Conservation (phyloP, 2,797 vertebrate genomes). For the Mormyrops attenuatus region DNA sequence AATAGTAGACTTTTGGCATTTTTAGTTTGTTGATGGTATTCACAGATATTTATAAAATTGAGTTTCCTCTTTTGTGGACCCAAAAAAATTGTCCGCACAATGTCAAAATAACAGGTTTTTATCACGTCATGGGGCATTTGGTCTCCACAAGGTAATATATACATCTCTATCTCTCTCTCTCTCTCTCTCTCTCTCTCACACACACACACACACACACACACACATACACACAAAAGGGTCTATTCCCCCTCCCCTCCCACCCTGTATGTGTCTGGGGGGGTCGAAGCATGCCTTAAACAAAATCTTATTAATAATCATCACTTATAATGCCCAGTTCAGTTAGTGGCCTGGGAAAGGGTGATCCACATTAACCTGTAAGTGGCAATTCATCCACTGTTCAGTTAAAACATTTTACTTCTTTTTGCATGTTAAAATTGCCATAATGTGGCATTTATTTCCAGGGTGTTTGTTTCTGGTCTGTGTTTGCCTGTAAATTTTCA, state of each 20-base stretch:
- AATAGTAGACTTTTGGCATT: no score
- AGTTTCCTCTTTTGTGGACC: no score
- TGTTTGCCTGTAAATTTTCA: background rate
- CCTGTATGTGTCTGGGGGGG: background rate
- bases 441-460: background rate
- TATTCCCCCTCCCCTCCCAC: slow-evolving; percentile 35
- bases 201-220: background rate
- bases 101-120: no score
- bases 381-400: background rate
- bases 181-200: no score
- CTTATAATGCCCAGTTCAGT: slow-evolving; percentile 32
- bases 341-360: background rate
- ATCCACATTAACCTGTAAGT: background rate
- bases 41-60: no score
- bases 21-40: no score
- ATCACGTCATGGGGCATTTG: no score
- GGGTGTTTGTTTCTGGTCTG: background rate
- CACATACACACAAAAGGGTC: slow-evolving; percentile 46
- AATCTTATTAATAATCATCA: background rate
- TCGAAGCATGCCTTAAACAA: background rate
- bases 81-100: no score
- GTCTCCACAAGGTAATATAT: no score
- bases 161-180: no score
- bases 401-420: background rate
- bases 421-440: background rate